These are phyloP conservation scores for Chydorus sphaericus DNA, from an alignment of 2,888 invertebrate genomes.

Conservation along the genomic window DNA sequence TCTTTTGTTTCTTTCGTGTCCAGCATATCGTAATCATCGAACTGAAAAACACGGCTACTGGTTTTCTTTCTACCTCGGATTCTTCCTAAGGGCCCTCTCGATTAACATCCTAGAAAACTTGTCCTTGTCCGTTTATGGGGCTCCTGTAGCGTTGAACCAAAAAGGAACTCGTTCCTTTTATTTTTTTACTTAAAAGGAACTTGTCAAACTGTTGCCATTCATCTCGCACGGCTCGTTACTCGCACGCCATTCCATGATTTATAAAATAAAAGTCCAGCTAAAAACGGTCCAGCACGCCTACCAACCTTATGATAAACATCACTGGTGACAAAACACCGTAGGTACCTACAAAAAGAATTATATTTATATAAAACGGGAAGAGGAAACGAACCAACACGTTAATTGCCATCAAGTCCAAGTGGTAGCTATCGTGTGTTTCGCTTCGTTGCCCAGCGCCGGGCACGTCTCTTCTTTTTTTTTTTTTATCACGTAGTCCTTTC, in stretches of 20 bases:
- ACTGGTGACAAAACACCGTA: not conserved
- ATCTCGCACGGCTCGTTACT: conserved; percentile 7
- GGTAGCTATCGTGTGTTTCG: conserved; percentile 1
- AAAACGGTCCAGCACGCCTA: not conserved
- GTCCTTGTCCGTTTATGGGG: too few relatives aligned
- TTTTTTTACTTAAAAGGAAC: too few relatives aligned
- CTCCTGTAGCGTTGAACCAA: too few relatives aligned
- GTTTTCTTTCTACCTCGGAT: too few relatives aligned
- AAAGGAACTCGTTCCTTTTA: too few relatives aligned
- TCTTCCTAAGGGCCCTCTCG: too few relatives aligned
- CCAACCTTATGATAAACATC: not conserved
- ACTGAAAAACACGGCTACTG: conserved; percentile 2
- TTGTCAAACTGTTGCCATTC: conserved; percentile 1
- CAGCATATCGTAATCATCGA: not conserved
- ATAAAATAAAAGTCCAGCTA: not conserved
- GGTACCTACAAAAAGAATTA: not conserved
- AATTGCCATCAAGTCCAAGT: not conserved
- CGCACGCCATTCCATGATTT: conserved; percentile 2
- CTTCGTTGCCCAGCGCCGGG: too few relatives aligned
- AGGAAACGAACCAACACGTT: not conserved
- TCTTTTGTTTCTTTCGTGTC: not conserved
- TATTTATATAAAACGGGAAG: too few relatives aligned
- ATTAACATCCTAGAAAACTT: too few relatives aligned
- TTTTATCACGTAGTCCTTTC: not conserved
- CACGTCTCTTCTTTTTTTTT: not conserved